Percentiles rank a stretch among this genome's conserved stretches.
These are phyloP conservation scores for Watsonalla binaria DNA, from an alignment of 2,888 invertebrate species.

Conservation along the genomic window DNA sequence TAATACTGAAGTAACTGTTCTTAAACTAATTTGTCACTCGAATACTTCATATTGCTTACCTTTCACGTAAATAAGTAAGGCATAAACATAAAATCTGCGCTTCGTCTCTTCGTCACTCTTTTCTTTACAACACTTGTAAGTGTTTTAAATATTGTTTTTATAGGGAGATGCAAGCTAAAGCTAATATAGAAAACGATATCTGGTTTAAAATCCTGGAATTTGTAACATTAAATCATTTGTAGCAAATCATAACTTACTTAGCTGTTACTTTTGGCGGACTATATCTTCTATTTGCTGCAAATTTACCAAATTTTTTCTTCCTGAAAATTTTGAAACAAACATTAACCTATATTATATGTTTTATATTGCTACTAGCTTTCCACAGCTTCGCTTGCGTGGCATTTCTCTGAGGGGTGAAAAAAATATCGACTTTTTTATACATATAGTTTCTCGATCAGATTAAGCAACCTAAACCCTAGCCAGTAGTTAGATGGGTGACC, in stretches of 20 bases:
- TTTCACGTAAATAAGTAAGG: slow-evolving; percentile 26
- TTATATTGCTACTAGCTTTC: no score
- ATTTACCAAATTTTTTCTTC: slow-evolving; percentile 40
- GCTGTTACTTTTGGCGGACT: slow-evolving; percentile 25
- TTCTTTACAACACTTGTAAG: slow-evolving; percentile 6
- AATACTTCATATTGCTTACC: slow-evolving; percentile 18
- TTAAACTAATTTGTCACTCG: no score
- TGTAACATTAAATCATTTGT: background rate
- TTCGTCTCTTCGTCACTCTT: slow-evolving; percentile 9
- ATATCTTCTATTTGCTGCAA: slow-evolving; percentile 20
- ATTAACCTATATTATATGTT: background rate
- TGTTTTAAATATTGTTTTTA: background rate
- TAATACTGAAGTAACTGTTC: no score
- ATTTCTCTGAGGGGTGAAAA: no score
- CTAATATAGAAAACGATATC: slow-evolving; percentile 3
- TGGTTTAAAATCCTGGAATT: slow-evolving; percentile 1
- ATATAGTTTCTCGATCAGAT: no score
- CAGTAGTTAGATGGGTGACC: no score
- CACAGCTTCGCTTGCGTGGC: no score
- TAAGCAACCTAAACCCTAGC: no score
- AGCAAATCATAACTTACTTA: slow-evolving; percentile 22
- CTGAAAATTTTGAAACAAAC: slow-evolving; percentile 19
- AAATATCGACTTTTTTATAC: no score
- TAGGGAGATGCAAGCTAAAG: background rate
- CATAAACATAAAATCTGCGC: slow-evolving; percentile 35